A percentile compares a stretch with the other conserved stretches of the same genome.
These are phyloP conservation scores for Bos taurus DNA, from an alignment of 2,113 vertebrate genomes.

Conservation along the genomic window DNA sequence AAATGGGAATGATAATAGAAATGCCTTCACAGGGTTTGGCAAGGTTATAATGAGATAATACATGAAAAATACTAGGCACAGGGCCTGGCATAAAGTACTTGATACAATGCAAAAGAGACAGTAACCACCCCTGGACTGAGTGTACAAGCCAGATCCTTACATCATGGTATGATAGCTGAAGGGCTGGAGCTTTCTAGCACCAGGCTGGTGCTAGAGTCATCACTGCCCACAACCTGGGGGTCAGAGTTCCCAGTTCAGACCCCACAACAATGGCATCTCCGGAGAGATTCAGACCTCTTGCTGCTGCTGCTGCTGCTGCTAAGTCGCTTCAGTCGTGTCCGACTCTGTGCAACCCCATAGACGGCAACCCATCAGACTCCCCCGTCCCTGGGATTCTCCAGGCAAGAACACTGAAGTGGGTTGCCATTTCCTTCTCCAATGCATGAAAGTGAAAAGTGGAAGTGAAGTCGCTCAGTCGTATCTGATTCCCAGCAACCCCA, in stretches of 20 bases:
- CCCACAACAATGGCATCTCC: accelerated
- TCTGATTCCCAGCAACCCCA: no score
- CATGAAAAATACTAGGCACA: background rate
- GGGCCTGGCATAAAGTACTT: background rate
- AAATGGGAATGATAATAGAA: background rate
- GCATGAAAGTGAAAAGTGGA: no score
- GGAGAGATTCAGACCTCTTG: background rate
- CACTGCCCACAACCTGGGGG: background rate
- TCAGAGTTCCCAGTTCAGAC: background rate
- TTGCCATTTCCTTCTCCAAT: no score
- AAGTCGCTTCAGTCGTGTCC: no score
- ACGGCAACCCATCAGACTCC: no score
- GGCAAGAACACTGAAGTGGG: no score
- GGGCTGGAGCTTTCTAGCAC: background rate
- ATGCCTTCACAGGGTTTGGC: background rate
- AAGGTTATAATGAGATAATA: background rate
- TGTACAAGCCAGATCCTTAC: background rate
- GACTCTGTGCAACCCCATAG: no score
- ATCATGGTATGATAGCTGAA: background rate
- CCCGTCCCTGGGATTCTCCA: no score
- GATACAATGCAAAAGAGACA: background rate
- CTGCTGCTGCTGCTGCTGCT: no score
- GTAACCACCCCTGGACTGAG: background rate
- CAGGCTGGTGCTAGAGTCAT: background rate
- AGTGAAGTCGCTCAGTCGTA: no score